A percentile compares a stretch with the other conserved stretches of the same genome.
phyloP scores from a whole-genome alignment of 2,888 invertebrate species.

The Oligia fasciuncula region DNA sequence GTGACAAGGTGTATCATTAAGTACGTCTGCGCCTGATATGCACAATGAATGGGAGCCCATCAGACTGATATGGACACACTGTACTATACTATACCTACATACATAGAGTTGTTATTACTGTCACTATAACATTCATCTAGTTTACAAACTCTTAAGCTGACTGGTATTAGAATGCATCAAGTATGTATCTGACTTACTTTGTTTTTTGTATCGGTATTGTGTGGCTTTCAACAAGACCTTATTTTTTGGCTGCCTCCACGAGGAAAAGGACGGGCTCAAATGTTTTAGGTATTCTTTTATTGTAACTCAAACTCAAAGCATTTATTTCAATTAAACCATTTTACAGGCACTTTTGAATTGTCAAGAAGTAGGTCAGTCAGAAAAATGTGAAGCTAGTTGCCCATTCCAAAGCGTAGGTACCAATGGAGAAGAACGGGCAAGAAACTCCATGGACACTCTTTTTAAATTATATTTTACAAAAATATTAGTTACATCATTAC shows the following conservation, averaged over 20 bases:
- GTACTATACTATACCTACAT: neutral
- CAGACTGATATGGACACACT: neutral
- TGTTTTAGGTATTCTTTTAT: neutral
- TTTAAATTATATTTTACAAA: too few relatives aligned
- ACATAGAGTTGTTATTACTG: neutral
- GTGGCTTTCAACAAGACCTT: neutral
- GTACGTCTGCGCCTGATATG: slow-evolving; percentile 7
- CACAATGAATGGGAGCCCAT: neutral
- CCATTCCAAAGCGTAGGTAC: too few relatives aligned
- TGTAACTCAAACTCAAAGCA: too few relatives aligned
- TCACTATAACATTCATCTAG: neutral
- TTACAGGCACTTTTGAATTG: too few relatives aligned
- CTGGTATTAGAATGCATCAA: neutral
- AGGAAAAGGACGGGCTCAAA: neutral
- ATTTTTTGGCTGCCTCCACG: neutral
- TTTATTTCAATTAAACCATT: too few relatives aligned
- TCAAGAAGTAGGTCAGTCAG: too few relatives aligned
- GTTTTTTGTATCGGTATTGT: neutral
- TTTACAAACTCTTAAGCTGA: neutral
- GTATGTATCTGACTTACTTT: neutral
- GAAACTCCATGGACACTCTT: too few relatives aligned
- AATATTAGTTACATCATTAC: too few relatives aligned
- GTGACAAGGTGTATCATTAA: slow-evolving; percentile 1
- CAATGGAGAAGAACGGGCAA: too few relatives aligned
- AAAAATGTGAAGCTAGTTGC: too few relatives aligned